Evolutionary conservation across 2,888 invertebrate genomes (phyloP), one percentile per base, ranked within the genome.

Genomic region (Villa cingulata): DNA sequence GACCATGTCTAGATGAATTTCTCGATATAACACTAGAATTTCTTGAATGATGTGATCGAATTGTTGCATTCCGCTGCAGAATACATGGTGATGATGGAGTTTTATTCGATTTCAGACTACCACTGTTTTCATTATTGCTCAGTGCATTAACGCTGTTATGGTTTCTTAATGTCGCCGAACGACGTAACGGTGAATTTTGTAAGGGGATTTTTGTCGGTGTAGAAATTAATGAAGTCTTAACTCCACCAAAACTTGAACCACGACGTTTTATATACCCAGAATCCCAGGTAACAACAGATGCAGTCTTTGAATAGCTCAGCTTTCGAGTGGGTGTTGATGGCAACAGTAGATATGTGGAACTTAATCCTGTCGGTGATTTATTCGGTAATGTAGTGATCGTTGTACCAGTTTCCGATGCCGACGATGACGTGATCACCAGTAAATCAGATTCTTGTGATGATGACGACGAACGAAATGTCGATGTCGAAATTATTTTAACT

Each of bases 11-110:
- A 1, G 85, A 85, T 1, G 85, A 86, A 59, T 85, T 86, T 47
- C 86, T 72, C 7, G 86, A 86, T 44, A 86, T 81, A 0, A 87
- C 83, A 64, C 85, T 86, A 18, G 86, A 86, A 56, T 84, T 86
- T 46, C 86, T 73, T 14, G 83, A 82, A 64, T 85, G 85, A 59
- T 84, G 85, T 1, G 80, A 75, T 48, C 83, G 74, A 6, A 78
- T 70, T 1, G 77, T 77, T 4, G 75, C 72, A 53, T 74, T 74
- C 7, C 73, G 59, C 53, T 74, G 74, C 44, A 74, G 57, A 43
- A 77, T 62, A 51, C 74, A 76, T 0, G 77, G 75, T 2, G 74
- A 72, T 1, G 77, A 77, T 3, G 76, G 74, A 20, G 73, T 72
- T 39, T 74, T 74, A 32, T 62, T 58, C 48, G 62, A 54, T 62